phyloP scores from a whole-genome alignment of 2,888 invertebrate genomes.

The Pycnomerus fuliginosus region DNA sequence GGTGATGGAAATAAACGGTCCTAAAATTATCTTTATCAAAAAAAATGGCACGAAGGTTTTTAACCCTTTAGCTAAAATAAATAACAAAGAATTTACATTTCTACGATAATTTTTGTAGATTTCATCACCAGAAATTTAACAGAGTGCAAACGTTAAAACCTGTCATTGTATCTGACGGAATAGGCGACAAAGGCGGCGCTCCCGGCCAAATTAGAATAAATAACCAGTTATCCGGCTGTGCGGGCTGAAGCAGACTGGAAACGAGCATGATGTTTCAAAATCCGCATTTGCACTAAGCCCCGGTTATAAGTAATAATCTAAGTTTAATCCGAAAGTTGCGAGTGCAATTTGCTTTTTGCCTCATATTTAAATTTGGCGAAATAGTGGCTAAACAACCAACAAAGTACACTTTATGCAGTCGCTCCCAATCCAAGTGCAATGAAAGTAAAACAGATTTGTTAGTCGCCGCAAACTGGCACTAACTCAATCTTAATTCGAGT shows the following conservation, averaged over 20 bases:
- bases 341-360: slow-evolving; percentile 10
- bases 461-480: slow-evolving; percentile 26
- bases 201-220: too few species aligned
- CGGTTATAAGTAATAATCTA: slow-evolving; percentile 17
- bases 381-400: slow-evolving; percentile 6
- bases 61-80: too few species aligned
- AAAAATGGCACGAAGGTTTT: too few species aligned
- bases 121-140: too few species aligned
- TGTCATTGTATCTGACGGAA: too few species aligned
- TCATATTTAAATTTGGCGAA: slow-evolving; percentile 11
- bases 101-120: too few species aligned
- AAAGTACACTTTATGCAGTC: slow-evolving; percentile 3
- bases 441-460: slow-evolving; percentile 20
- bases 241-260: slow-evolving; percentile 3
- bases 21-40: too few species aligned
- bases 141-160: too few species aligned
- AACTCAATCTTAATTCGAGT: slow-evolving; percentile 36
- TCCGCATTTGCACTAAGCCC: slow-evolving; percentile 9
- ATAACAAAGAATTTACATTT: too few species aligned
- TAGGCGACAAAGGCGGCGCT: too few species aligned
- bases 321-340: slow-evolving; percentile 13
- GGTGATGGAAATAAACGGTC: too few species aligned
- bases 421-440: slow-evolving; percentile 14
- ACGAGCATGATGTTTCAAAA: slow-evolving; percentile 7
- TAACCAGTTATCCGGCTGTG: too few species aligned